These are phyloP conservation scores for Agapetus fuscipes DNA, from an alignment of 2,888 invertebrate species.

Conservation along the genomic window DNA sequence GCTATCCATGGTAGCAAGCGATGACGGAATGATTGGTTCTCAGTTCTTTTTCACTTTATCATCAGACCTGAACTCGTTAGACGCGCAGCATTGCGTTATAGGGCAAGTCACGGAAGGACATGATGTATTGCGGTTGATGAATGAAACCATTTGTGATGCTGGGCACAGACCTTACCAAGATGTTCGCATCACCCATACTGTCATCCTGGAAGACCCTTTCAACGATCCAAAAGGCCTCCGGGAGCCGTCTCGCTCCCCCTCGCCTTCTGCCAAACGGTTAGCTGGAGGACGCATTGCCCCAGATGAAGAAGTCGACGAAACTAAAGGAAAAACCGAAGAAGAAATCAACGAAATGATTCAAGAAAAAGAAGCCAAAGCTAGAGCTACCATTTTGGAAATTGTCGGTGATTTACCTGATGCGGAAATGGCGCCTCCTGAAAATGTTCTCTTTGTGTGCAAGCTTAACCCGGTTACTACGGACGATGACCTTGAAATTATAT, in stretches of 20 bases:
- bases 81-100: constrained; percentile 88
- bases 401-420: constrained; percentile 97
- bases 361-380: constrained; percentile 88
- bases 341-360: constrained; percentile 83
- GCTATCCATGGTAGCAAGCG: constrained; percentile 91
- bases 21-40: constrained; percentile 80
- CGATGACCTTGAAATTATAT: constrained; percentile 95
- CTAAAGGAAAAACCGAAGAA: constrained; percentile 70
- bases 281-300: constrained; percentile 83
- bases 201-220: constrained; percentile 92
- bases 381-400: constrained; percentile 96
- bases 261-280: constrained; percentile 71
- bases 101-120: constrained; percentile 91
- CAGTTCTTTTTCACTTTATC: constrained; percentile 95
- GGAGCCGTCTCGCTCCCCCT: constrained; percentile 80
- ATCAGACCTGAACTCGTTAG: constrained; percentile 78
- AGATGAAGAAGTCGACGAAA: constrained; percentile 89
- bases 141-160: constrained; percentile 89
- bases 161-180: constrained; percentile 88
- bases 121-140: constrained; percentile 78
- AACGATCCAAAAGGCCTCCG: constrained; percentile 73
- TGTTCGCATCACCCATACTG: constrained; percentile 92
- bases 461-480: constrained; percentile 96
- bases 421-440: constrained; percentile 96
- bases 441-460: constrained; percentile 98